phyloP scores from a whole-genome alignment of 2,888 invertebrate species.

The Agonopterix arenella region DNA sequence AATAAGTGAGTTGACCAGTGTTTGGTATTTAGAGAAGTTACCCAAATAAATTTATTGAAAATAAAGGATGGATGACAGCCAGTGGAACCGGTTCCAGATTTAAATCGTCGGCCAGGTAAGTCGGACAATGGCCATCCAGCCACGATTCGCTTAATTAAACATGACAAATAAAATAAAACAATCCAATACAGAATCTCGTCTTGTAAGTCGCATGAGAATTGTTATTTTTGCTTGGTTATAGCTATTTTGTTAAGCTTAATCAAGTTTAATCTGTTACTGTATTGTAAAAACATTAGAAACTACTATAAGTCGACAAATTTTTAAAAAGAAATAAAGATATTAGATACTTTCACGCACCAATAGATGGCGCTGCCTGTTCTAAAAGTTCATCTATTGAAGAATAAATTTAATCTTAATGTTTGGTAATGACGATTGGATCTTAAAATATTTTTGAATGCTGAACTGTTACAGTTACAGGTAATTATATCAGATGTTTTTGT shows the following conservation, averaged over 20 bases:
- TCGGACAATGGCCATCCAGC: conserved; percentile 63
- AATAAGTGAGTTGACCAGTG: conserved; percentile 32
- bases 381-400: neutral
- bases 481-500: too few species aligned
- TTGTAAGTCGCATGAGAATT: neutral
- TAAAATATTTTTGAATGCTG: too few species aligned
- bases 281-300: neutral
- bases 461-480: too few species aligned
- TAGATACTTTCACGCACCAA: neutral
- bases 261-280: neutral
- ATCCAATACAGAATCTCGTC: conserved; percentile 7
- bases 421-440: too few species aligned
- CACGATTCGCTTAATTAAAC: conserved; percentile 68
- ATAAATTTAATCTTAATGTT: too few species aligned
- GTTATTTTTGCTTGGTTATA: conserved; percentile 1
- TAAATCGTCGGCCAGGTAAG: conserved; percentile 63
- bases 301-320: neutral
- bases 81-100: conserved; percentile 46
- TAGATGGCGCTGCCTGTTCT: conserved; percentile 8
- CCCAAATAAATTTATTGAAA: conserved; percentile 45
- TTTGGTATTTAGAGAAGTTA: conserved; percentile 42
- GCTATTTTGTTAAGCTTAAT: conserved; percentile 10
- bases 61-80: conserved; percentile 54
- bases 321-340: neutral
- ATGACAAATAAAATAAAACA: conserved; percentile 54